These are phyloP conservation scores for Drosophila pseudotakahashii DNA, from an alignment of 2,888 invertebrate genomes.

Conservation along the genomic window DNA sequence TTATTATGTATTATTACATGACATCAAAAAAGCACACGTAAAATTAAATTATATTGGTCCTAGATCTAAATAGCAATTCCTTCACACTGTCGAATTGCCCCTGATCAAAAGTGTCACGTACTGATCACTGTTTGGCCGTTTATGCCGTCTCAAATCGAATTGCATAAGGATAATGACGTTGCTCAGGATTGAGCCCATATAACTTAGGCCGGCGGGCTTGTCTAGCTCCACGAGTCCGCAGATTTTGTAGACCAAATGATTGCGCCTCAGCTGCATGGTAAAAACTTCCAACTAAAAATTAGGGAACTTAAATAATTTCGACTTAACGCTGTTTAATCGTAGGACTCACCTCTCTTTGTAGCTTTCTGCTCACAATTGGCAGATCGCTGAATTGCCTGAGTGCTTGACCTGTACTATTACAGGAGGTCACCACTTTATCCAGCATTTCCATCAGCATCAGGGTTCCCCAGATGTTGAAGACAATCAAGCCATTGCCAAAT, in stretches of 20 bases:
- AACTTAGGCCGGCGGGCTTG: slow-evolving; percentile 51
- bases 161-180: slow-evolving; percentile 67
- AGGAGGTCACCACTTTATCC: slow-evolving; percentile 46
- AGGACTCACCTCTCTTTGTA: slow-evolving; percentile 52
- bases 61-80: background rate
- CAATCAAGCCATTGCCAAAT: slow-evolving; percentile 42
- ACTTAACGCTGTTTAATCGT: too few relatives aligned
- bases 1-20: background rate
- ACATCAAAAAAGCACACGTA: background rate
- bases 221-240: slow-evolving; percentile 48
- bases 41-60: background rate
- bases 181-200: slow-evolving; percentile 44
- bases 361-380: background rate
- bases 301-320: too few relatives aligned
- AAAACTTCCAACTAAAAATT: slow-evolving; percentile 51
- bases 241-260: slow-evolving; percentile 52
- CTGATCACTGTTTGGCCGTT: background rate
- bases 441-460: slow-evolving; percentile 51
- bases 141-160: slow-evolving; percentile 52
- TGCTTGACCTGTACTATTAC: slow-evolving; percentile 51
- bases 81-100: background rate
- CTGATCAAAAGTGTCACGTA: slow-evolving; percentile 5
- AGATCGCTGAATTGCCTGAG: slow-evolving; percentile 56
- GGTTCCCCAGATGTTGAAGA: slow-evolving; percentile 23
- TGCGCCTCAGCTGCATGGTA: slow-evolving; percentile 16